These are phyloP conservation scores for Oscheius sp. DNA, from an alignment of 2,888 invertebrate genomes.

Conservation along the genomic window DNA sequence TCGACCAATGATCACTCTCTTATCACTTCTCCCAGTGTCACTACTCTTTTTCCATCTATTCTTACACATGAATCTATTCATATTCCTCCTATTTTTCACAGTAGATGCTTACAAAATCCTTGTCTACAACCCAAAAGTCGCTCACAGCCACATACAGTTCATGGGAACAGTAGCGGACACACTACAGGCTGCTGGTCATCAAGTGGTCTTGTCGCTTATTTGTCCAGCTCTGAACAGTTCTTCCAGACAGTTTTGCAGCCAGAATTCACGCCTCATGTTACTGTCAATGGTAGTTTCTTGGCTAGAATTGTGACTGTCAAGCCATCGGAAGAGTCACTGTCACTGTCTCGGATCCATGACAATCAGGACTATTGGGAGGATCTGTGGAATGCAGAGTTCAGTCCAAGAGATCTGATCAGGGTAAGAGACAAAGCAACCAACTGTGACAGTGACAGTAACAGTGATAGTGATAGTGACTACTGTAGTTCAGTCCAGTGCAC, in stretches of 20 bases:
- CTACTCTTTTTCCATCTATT: no score
- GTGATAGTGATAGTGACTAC: no score
- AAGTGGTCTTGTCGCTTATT: constrained; percentile 40
- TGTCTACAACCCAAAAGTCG: constrained; percentile 45
- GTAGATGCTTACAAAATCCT: constrained; percentile 42
- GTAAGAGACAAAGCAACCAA: not conserved
- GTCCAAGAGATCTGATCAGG: constrained; percentile 11
- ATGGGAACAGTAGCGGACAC: constrained; percentile 48
- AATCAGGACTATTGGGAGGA: constrained; percentile 30
- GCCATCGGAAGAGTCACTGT: constrained; percentile 15
- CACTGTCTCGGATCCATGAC: constrained; percentile 14
- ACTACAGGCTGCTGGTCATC: constrained; percentile 41
- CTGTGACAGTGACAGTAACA: no score
- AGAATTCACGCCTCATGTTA: constrained; percentile 21
- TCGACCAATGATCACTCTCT: no score
- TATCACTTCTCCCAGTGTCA: no score
- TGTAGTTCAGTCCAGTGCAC: constrained; percentile 23
- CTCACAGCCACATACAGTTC: constrained; percentile 49
- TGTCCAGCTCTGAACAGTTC: no score
- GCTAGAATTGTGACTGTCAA: constrained; percentile 8
- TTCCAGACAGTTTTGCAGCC: constrained; percentile 24
- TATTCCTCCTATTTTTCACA: not conserved
- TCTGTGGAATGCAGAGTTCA: constrained; percentile 22
- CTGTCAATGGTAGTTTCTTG: constrained; percentile 3
- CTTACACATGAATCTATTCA: not conserved